Base-by-base conservation (phyloP, 2,797 vertebrate species). In the Corythornis leucogaster region DNA sequence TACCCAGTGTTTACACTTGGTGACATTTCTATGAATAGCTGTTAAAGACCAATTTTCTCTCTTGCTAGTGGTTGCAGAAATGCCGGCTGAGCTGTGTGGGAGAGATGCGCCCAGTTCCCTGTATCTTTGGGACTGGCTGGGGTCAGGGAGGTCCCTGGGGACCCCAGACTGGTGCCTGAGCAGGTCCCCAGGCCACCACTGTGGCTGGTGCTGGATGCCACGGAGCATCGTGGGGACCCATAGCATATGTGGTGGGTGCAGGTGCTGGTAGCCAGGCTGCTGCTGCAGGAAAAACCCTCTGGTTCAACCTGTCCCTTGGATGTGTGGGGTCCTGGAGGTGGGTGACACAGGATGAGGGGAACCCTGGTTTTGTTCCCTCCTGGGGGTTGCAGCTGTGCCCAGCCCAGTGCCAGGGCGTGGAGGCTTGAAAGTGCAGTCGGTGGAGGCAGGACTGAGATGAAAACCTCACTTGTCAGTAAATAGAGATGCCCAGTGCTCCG, bases 11-110 rank as follows among this genome's bases (percentile, higher is more conserved):
- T 96, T 95, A 93, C 91, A 92, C 92, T 70, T 21, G 17, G 78
- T 92, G 95, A 92, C 92, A 71, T 87, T 93, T 92, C 91, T 86
- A 40, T 81, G 95, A 91, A 48, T 57, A 76, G 83, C 89, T 87
- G 89, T 61, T 94, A 93, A 85, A 87, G 86, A 93, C 58, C 87
- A 53, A 58, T 87, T 90, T 75, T 77, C 79, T 83, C 66, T 42
- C 61, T 40, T 0, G 2, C 71, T 59, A 2, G 13, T 45, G 31
- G 46, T 0, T n/a, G 78, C 70, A 80, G 88, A 68, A 94, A 61
- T 25, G 53, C 31, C 68, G 74, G 58, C 68, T 82, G 79, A 77
- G 90, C 70, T 51, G 83, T 5, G 38, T 0, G 3, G 28, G 46
- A 64, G 33, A 15, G 75, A n/a, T 54, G 68, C 46, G 5, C 54